Conservation (phyloP, 2,797 vertebrate genomes). For the Pangasius djambal region DNA sequence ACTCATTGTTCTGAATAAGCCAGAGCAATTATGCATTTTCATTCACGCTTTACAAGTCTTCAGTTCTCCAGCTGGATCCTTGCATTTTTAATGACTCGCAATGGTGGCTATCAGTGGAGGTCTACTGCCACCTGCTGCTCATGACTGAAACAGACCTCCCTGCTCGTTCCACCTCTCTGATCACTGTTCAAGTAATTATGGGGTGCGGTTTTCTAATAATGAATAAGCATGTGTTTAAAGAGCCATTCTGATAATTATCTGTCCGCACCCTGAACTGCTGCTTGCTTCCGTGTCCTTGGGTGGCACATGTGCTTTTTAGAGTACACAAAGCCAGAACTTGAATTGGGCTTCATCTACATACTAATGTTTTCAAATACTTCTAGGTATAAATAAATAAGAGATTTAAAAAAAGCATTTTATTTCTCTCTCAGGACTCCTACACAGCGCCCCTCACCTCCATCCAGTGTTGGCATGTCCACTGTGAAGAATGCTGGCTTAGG, state of each 20-base stretch:
- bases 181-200: background rate
- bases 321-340: background rate
- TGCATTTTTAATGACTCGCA: background rate
- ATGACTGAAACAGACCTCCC: conserved; percentile 16
- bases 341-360: background rate
- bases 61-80: background rate
- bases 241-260: background rate
- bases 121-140: conserved; percentile 73
- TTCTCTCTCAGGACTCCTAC: conserved; percentile 86
- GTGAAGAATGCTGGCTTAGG: conserved; percentile 99
- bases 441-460: conserved; percentile 98
- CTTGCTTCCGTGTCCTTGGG: conserved; percentile 35
- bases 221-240: conserved; percentile 15
- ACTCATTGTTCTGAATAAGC: conserved; percentile 6
- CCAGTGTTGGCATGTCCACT: conserved; percentile 99
- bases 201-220: conserved; percentile 11
- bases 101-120: conserved; percentile 49
- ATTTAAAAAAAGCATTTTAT: background rate
- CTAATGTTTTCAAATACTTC: background rate
- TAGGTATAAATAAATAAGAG: background rate
- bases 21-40: background rate
- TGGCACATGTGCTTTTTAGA: background rate
- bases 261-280: background rate
- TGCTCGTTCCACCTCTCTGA: background rate
- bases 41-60: background rate